Evolutionary conservation across 2,888 invertebrate genomes (phyloP).

Genomic region (Erannis defoliaria): DNA sequence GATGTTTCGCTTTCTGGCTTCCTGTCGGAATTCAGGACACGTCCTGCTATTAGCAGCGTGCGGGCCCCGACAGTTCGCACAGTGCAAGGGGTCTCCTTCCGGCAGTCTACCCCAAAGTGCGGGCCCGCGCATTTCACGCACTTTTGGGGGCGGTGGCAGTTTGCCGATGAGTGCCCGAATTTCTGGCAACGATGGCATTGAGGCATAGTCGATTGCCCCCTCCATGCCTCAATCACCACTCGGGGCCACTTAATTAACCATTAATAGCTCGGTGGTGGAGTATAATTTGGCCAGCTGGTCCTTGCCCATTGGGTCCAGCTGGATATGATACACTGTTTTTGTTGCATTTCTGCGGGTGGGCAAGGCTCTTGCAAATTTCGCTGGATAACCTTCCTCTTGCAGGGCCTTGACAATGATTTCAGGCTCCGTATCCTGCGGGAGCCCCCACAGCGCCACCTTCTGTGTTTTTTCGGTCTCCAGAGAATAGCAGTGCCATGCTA

Average conservation of each 20-base stretch:
- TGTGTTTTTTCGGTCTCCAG: neutral
- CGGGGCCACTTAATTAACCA: neutral
- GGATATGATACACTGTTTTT: neutral
- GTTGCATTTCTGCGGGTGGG: neutral
- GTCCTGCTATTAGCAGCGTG: constrained; percentile 31
- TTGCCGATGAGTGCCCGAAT: constrained; percentile 18
- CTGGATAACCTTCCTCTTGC: neutral
- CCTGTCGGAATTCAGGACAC: constrained; percentile 8
- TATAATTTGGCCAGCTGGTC: neutral
- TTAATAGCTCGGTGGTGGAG: neutral
- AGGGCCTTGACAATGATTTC: neutral
- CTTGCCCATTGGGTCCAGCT: neutral
- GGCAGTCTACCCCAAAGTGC: constrained; percentile 33
- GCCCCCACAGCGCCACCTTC: neutral
- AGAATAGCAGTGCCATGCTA: neutral
- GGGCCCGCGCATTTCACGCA: constrained; percentile 31
- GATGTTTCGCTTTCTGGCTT: constrained; percentile 17
- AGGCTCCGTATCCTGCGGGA: constrained; percentile 60
- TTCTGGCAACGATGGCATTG: constrained; percentile 6
- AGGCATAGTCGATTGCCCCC: neutral
- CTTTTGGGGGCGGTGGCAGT: constrained; percentile 26
- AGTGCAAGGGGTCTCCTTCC: constrained; percentile 19
- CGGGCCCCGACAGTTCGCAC: constrained; percentile 32
- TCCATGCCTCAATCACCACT: constrained; percentile 4
- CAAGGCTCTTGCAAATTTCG: neutral